Conservation (phyloP, 2,888 invertebrate genomes). For the Leucophenga maculata region DNA sequence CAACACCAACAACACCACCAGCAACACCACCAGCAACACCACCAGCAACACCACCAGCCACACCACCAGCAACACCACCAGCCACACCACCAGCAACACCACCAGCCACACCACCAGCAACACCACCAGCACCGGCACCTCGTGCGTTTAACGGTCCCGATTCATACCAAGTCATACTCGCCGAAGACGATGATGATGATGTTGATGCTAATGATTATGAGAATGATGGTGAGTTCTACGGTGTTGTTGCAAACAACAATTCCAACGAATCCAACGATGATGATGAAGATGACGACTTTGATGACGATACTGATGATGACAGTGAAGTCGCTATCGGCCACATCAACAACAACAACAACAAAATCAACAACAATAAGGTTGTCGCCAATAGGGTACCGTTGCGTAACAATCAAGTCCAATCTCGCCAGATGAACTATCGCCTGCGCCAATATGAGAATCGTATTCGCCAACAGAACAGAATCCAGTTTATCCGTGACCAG, state of each 20-base stretch:
- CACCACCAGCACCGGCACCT: slow-evolving; percentile 9
- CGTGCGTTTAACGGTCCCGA: background rate
- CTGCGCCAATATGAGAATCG: background rate
- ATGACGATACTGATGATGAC: slow-evolving; percentile 18
- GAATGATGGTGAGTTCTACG: background rate
- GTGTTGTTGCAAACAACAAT: background rate
- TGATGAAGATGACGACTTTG: slow-evolving; percentile 19
- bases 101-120: background rate
- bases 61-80: background rate
- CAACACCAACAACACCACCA: background rate
- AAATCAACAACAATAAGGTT: background rate
- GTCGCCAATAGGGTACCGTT: background rate
- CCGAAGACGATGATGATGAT: slow-evolving; percentile 11
- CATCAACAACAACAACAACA: slow-evolving; percentile 1
- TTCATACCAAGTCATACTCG: background rate
- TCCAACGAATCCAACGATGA: background rate
- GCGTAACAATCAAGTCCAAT: background rate
- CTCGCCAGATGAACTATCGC: background rate
- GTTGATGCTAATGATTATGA: slow-evolving; percentile 9
- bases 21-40: slow-evolving; percentile 9
- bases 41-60: background rate
- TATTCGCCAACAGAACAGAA: background rate
- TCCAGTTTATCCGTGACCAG: background rate
- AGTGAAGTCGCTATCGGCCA: slow-evolving; percentile 17
- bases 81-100: background rate